A percentile compares a stretch with the other conserved stretches of the same genome.
Conservation (phyloP, 2,113 vertebrate species). For the Cottus gobio region DNA sequence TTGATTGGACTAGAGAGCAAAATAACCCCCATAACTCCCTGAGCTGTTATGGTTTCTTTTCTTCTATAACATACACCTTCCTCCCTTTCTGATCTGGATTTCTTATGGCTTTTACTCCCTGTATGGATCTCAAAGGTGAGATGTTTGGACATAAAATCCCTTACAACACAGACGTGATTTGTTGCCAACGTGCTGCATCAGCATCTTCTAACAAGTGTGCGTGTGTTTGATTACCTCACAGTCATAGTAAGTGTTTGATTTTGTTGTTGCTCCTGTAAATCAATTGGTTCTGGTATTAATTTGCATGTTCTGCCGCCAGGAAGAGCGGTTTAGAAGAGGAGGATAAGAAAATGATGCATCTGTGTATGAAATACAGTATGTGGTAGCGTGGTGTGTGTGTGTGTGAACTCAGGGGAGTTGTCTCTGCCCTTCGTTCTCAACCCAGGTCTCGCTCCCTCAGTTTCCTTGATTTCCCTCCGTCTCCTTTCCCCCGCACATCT, state of each 20-base stretch:
- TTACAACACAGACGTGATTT: not conserved
- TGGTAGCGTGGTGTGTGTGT: not conserved
- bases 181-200: slow-evolving; percentile 9
- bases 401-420: slow-evolving; percentile 25
- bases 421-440: slow-evolving; percentile 50
- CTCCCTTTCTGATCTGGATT: slow-evolving; percentile 11
- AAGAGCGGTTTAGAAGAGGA: slow-evolving; percentile 5
- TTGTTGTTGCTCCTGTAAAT: slow-evolving; percentile 30
- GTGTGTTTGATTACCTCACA: slow-evolving; percentile 11
- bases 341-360: slow-evolving; percentile 6
- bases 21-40: slow-evolving; percentile 50
- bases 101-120: slow-evolving; percentile 6
- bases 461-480: not conserved
- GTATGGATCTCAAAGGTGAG: not conserved
- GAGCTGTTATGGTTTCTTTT: slow-evolving; percentile 43
- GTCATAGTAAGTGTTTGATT: not conserved
- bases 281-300: not conserved
- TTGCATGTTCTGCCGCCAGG: slow-evolving; percentile 14
- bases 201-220: slow-evolving; percentile 20
- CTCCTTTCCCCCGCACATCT: not conserved
- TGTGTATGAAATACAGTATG: slow-evolving; percentile 19
- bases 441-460: slow-evolving; percentile 1
- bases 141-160: slow-evolving; percentile 33
- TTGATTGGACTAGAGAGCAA: slow-evolving; percentile 61
- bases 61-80: slow-evolving; percentile 30